Evolutionary conservation across 2,113 vertebrate genomes (phyloP).

Genomic region (Channa maculata): DNA sequence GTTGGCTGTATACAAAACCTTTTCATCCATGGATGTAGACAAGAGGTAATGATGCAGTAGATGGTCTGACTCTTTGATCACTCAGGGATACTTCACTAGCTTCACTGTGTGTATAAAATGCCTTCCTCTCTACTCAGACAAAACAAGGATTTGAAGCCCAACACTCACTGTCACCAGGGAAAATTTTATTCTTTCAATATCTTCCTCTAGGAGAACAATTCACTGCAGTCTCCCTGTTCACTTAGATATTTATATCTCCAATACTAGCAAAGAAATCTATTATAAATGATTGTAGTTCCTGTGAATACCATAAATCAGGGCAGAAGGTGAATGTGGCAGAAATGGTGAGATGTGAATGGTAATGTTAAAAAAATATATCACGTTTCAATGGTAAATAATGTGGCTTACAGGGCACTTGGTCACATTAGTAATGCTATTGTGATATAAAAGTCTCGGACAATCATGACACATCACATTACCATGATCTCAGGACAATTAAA

Average conservation of each 20-base stretch:
- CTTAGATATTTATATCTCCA: conserved; percentile 6
- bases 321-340: background rate
- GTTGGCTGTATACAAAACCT: background rate
- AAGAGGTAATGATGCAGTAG: conserved; percentile 1
- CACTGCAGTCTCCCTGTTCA: conserved; percentile 10
- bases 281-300: conserved; percentile 52
- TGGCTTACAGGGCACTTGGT: conserved; percentile 31
- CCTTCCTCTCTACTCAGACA: conserved; percentile 20
- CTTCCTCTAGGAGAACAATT: conserved; percentile 51
- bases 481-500: conserved; percentile 56
- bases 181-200: conserved; percentile 54
- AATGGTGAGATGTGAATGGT: background rate
- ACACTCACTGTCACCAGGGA: conserved; percentile 45
- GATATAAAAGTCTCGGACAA: conserved; percentile 48
- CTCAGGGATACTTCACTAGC: conserved; percentile 8
- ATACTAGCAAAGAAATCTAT: conserved; percentile 38
- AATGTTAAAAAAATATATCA: conserved; percentile 30
- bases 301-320: background rate
- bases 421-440: conserved; percentile 61
- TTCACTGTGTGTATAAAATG: background rate
- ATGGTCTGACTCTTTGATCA: conserved; percentile 37
- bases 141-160: conserved; percentile 36
- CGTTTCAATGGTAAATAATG: conserved; percentile 27
- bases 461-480: conserved; percentile 57
- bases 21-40: conserved; percentile 19